phyloP scores from a whole-genome alignment of 2,797 vertebrate genomes.

The Tachyglossus aculeatus region DNA sequence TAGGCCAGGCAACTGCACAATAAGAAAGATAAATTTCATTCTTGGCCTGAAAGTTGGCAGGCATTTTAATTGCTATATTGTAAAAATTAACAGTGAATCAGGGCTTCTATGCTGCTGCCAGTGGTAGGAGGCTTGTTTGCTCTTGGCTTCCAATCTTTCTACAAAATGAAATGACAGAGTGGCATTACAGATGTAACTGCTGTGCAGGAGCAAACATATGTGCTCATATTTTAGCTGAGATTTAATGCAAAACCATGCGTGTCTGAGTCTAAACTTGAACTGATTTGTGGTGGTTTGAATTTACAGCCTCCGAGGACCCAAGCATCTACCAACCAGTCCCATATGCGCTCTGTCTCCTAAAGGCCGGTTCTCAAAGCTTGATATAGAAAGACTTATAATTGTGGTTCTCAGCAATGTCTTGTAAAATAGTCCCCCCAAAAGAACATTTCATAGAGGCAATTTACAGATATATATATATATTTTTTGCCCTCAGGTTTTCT shows the following conservation, averaged over 20 bases:
- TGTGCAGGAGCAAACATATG: constrained; percentile 7
- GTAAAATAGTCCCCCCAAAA: neutral
- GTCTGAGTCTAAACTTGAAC: constrained; percentile 36
- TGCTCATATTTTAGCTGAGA: constrained; percentile 48
- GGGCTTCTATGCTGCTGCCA: no score
- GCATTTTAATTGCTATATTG: no score
- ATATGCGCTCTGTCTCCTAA: constrained; percentile 26
- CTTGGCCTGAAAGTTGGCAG: no score
- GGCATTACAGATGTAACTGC: constrained; percentile 29
- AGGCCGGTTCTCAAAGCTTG: neutral
- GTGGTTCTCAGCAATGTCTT: neutral
- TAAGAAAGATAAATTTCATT: no score
- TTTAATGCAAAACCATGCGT: constrained; percentile 20
- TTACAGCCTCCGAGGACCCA: constrained; percentile 28
- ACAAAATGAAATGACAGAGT: no score
- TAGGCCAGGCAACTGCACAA: no score
- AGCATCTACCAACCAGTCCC: constrained; percentile 26
- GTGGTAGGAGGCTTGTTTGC: no score
- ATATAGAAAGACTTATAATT: neutral
- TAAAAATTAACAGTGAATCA: no score
- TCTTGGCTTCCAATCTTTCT: no score
- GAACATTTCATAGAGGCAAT: neutral
- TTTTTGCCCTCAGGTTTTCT: no score
- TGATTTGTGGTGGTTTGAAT: constrained; percentile 49
- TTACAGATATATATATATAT: constrained; percentile 7